Evolutionary conservation across 1,140 invertebrate genomes (phyloP).

Genomic region (Tribolium madens): DNA sequence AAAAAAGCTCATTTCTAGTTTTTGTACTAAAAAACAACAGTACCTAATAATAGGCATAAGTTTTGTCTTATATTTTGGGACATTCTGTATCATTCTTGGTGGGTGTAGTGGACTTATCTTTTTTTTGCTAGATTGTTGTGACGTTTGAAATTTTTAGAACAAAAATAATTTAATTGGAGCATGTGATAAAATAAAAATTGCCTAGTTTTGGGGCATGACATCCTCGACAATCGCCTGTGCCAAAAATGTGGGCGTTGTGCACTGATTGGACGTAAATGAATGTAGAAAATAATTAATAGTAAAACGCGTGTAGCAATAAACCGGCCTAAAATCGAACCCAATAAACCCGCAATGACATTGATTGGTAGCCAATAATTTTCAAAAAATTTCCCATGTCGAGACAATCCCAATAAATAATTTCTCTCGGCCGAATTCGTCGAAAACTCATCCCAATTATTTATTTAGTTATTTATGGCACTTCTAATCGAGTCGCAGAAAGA

Average conservation of each 20-base stretch:
- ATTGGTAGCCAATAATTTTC: slow-evolving; percentile 1
- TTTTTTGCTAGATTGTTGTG: too few species aligned
- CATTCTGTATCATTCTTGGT: too few species aligned
- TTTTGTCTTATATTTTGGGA: too few species aligned
- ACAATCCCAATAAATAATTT: slow-evolving; percentile 10
- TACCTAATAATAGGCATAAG: too few species aligned
- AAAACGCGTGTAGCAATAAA: neutral
- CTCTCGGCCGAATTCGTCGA: slow-evolving; percentile 6
- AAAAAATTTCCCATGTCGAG: neutral
- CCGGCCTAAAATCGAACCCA: neutral
- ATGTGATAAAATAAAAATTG: neutral
- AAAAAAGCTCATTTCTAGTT: too few species aligned
- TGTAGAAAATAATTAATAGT: slow-evolving; percentile 23
- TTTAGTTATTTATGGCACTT: slow-evolving; percentile 39
- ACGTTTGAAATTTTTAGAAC: neutral
- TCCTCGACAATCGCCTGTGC: neutral
- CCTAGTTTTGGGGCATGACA: neutral
- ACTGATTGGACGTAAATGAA: slow-evolving; percentile 29
- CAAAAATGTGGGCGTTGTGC: slow-evolving; percentile 9
- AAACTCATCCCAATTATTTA: slow-evolving; percentile 34
- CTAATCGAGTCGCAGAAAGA: slow-evolving; percentile 16
- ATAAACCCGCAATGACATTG: neutral
- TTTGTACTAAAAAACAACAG: too few species aligned
- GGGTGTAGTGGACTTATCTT: too few species aligned
- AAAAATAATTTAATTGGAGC: neutral